Conservation (phyloP, 2,888 invertebrate species). For the Chrysina gloriosa region DNA sequence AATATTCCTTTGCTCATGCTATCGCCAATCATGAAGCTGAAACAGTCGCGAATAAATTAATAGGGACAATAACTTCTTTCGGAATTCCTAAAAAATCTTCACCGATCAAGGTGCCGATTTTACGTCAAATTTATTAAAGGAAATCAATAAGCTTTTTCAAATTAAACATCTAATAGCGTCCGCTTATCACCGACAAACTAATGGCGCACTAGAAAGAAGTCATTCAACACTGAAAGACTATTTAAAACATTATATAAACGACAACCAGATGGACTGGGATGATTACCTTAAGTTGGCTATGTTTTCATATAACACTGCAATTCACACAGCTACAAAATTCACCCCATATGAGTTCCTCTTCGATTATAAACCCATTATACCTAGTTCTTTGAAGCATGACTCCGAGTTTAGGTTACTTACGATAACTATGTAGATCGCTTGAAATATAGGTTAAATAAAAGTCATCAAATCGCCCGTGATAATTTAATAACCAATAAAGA, state of each 20-base stretch:
- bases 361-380: no score
- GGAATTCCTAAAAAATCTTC: constrained; percentile 36
- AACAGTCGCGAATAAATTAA: constrained; percentile 51
- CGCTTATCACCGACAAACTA: constrained; percentile 53
- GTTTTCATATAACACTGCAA: no score
- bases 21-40: constrained; percentile 55
- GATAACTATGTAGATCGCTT: constrained; percentile 47
- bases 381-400: no score
- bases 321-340: no score
- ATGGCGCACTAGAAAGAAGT: constrained; percentile 54
- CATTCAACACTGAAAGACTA: constrained; percentile 54
- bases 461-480: no score
- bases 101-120: constrained; percentile 48
- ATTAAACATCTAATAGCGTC: constrained; percentile 43
- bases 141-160: constrained; percentile 51
- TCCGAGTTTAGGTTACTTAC: constrained; percentile 51
- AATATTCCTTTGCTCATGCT: constrained; percentile 51
- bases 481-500: no score
- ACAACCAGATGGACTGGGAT: no score
- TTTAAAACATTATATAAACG: no score
- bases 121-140: constrained; percentile 47
- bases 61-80: constrained; percentile 47
- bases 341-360: no score
- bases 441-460: background rate
- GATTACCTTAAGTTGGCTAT: no score